phyloP scores from a whole-genome alignment of 2,888 invertebrate species.

The Coenonympha arcania region DNA sequence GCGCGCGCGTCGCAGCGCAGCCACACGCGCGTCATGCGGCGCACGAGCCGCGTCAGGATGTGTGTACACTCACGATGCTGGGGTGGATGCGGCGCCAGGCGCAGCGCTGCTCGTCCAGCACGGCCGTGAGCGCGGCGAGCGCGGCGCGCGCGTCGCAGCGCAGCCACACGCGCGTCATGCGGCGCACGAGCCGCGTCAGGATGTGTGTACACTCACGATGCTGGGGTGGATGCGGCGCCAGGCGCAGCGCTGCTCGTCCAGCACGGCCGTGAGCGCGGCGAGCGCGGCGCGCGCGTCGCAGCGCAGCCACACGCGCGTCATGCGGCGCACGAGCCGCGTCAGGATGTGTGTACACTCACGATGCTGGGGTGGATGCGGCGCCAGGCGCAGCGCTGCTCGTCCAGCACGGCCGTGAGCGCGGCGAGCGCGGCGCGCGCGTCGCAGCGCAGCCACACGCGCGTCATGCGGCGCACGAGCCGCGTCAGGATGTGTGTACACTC shows the following conservation, averaged over 20 bases:
- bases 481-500: no score
- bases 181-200: slow-evolving; percentile 86
- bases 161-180: slow-evolving; percentile 96
- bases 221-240: slow-evolving; percentile 55
- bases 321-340: slow-evolving; percentile 87
- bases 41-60: slow-evolving; percentile 87
- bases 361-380: slow-evolving; percentile 40
- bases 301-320: slow-evolving; percentile 94
- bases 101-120: slow-evolving; percentile 63
- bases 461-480: slow-evolving; percentile 90
- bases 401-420: slow-evolving; percentile 77
- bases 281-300: slow-evolving; percentile 79
- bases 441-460: slow-evolving; percentile 89
- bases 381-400: slow-evolving; percentile 61
- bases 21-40: slow-evolving; percentile 95
- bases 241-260: slow-evolving; percentile 62
- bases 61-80: no score
- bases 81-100: slow-evolving; percentile 60
- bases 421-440: slow-evolving; percentile 78
- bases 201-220: no score
- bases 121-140: slow-evolving; percentile 75
- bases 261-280: slow-evolving; percentile 74
- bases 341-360: no score
- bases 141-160: slow-evolving; percentile 79
- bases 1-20: slow-evolving; percentile 79